phyloP scores from a whole-genome alignment of 2,888 invertebrate genomes.

The Cephus sareptanus region DNA sequence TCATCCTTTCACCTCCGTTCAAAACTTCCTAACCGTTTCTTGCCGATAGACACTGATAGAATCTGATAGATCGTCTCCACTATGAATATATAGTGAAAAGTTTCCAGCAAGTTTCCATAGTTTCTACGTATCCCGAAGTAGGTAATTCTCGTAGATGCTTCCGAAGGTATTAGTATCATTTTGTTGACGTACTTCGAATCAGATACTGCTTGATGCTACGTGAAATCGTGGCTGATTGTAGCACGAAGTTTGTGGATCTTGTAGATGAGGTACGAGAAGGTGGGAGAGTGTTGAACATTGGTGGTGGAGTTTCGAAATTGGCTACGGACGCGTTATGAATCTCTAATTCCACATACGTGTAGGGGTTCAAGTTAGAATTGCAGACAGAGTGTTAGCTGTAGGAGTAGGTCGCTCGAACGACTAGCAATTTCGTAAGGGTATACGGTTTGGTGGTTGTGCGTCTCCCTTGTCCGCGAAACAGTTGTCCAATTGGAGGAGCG shows the following conservation, averaged over 20 bases:
- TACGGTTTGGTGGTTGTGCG: neutral
- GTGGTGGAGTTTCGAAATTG: neutral
- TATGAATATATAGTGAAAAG: neutral
- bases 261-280: neutral
- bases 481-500: neutral
- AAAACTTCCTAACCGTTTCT: neutral
- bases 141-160: neutral
- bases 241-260: neutral
- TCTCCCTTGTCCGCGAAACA: neutral
- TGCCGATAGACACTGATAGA: neutral
- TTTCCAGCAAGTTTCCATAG: neutral
- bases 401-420: neutral
- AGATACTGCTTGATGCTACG: neutral
- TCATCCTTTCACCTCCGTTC: neutral
- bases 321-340: conserved; percentile 39
- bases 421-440: neutral
- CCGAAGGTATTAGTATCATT: neutral
- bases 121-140: neutral
- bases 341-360: conserved; percentile 40
- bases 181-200: neutral
- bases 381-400: neutral
- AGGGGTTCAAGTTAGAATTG: neutral
- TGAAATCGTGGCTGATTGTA: neutral
- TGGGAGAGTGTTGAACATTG: neutral
- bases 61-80: neutral